phyloP scores from a whole-genome alignment of 2,888 invertebrate species.

The Drosophila anceps region DNA sequence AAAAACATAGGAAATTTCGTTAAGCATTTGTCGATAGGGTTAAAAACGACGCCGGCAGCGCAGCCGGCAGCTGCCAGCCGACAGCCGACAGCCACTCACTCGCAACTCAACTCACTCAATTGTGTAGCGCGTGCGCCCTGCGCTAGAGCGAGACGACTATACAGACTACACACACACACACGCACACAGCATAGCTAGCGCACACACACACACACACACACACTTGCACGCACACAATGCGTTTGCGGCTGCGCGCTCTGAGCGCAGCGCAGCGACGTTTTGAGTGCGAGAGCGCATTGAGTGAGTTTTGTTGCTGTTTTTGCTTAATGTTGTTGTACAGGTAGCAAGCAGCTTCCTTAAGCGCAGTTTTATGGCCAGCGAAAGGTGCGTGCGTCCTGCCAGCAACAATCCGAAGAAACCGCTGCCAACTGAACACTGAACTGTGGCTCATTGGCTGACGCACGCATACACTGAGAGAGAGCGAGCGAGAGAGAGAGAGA shows the following conservation, averaged over 20 bases:
- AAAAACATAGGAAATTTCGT: slow-evolving; percentile 79
- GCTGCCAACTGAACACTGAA: not conserved
- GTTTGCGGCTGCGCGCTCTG: slow-evolving; percentile 50
- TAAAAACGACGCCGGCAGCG: slow-evolving; percentile 48
- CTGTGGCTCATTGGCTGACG: slow-evolving; percentile 36
- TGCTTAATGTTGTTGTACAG: slow-evolving; percentile 8
- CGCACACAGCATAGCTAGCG: not conserved
- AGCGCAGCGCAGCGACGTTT: slow-evolving; percentile 1
- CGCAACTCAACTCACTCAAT: slow-evolving; percentile 3
- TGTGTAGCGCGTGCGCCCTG: slow-evolving; percentile 30
- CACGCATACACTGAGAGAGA: not conserved
- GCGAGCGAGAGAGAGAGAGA: not conserved
- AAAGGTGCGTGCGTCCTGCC: slow-evolving; percentile 56
- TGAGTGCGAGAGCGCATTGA: slow-evolving; percentile 20
- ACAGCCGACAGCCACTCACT: too few species aligned
- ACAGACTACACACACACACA: too few species aligned
- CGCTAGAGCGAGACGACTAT: slow-evolving; percentile 50
- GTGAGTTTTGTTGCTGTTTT: not conserved
- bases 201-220: not conserved
- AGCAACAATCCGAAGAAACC: slow-evolving; percentile 5
- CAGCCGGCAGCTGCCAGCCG: slow-evolving; percentile 11
- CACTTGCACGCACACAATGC: slow-evolving; percentile 9
- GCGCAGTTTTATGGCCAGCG: slow-evolving; percentile 51
- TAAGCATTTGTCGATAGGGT: slow-evolving; percentile 81
- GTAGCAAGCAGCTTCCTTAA: slow-evolving; percentile 62